Conservation (phyloP, 2,888 invertebrate genomes). For the Blomia tropicalis region DNA sequence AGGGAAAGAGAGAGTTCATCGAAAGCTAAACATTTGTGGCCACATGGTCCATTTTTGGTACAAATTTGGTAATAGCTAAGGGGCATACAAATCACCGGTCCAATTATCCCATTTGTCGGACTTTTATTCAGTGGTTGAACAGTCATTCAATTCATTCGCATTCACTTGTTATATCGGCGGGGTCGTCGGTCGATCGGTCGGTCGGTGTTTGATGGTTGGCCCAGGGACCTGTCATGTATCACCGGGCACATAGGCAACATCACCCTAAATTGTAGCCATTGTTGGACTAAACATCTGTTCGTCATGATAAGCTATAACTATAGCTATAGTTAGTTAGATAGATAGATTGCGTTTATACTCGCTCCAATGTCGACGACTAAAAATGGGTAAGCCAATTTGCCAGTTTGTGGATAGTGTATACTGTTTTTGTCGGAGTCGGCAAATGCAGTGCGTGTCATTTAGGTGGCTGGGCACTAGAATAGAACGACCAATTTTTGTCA, state of each 20-base stretch:
- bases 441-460: conserved; percentile 12
- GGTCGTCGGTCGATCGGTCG: too few relatives aligned
- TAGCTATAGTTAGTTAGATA: too few relatives aligned
- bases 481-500: conserved; percentile 11
- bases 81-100: conserved; percentile 13
- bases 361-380: too few relatives aligned
- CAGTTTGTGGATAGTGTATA: neutral
- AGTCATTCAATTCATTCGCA: neutral
- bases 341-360: too few relatives aligned
- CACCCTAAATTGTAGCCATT: conserved; percentile 3
- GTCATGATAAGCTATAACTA: neutral
- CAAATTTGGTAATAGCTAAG: too few relatives aligned
- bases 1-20: too few relatives aligned
- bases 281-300: conserved; percentile 17
- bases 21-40: too few relatives aligned
- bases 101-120: conserved; percentile 11
- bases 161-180: conserved; percentile 14
- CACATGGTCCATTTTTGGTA: too few relatives aligned
- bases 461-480: conserved; percentile 12
- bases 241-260: neutral
- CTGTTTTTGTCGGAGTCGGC: neutral
- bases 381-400: conserved; percentile 7
- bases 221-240: conserved; percentile 17
- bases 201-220: too few relatives aligned
- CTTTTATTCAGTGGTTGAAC: conserved; percentile 1